Evolutionary conservation across 2,113 vertebrate genomes (phyloP).

Genomic region (Hoplias malabaricus): DNA sequence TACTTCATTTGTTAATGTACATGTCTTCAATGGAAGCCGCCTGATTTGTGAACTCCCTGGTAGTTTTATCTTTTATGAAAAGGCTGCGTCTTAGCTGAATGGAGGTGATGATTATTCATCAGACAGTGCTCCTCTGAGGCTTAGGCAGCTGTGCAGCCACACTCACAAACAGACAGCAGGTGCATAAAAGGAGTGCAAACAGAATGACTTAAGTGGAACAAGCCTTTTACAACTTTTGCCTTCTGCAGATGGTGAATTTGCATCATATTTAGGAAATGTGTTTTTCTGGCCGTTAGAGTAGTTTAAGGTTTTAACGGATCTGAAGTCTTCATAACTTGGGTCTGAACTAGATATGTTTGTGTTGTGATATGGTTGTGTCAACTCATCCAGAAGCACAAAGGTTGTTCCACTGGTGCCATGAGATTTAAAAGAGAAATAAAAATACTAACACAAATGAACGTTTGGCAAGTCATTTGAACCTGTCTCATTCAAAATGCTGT

Average conservation of each 20-base stretch:
- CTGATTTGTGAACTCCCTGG: background rate
- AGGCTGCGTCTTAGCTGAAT: background rate
- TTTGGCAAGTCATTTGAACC: no score
- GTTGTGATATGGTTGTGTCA: no score
- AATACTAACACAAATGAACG: no score
- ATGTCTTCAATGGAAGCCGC: background rate
- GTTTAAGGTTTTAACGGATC: background rate
- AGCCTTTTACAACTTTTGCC: slow-evolving; percentile 3
- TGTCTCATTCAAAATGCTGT: no score
- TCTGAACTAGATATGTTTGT: background rate
- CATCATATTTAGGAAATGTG: background rate
- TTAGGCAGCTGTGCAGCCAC: slow-evolving; percentile 21
- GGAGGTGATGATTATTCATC: background rate
- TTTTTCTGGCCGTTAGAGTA: background rate
- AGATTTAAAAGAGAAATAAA: no score
- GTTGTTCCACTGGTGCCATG: no score
- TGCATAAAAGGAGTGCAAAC: slow-evolving; percentile 27
- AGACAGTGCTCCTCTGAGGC: background rate
- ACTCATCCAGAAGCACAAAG: no score
- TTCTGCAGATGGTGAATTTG: slow-evolving; percentile 23
- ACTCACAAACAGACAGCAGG: slow-evolving; percentile 34
- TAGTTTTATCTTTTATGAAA: background rate
- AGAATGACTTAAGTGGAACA: background rate
- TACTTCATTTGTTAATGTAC: background rate
- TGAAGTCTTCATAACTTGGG: background rate